Evolutionary conservation across 2,113 vertebrate species (phyloP).

Genomic region (Odontophorus gujanensis): DNA sequence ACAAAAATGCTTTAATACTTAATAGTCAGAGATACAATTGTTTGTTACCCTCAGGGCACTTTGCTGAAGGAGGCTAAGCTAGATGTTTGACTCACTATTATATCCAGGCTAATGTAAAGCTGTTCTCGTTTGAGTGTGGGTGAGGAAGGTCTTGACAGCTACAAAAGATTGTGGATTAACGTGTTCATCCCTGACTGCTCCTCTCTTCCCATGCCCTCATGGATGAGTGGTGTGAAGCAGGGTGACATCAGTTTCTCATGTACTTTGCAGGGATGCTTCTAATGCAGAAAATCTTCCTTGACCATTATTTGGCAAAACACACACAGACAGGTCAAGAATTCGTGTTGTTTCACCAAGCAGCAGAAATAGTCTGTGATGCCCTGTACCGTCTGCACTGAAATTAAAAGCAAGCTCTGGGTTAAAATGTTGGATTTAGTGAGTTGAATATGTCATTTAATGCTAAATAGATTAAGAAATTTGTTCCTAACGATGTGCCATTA

Average conservation of each 20-base stretch:
- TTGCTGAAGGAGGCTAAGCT: neutral
- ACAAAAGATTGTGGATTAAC: neutral
- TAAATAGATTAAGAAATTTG: neutral
- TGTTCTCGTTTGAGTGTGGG: neutral
- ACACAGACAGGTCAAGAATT: fast-evolving
- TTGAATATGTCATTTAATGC: neutral
- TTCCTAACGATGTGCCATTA: conserved; percentile 6
- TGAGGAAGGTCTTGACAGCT: neutral
- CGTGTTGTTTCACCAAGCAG: neutral
- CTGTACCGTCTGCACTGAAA: neutral
- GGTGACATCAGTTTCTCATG: neutral
- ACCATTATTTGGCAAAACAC: neutral
- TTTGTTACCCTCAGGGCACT: neutral
- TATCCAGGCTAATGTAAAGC: neutral
- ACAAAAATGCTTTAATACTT: neutral
- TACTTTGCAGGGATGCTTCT: neutral
- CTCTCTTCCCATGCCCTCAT: fast-evolving
- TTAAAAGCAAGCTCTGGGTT: neutral
- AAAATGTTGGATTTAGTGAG: neutral
- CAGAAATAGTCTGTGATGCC: neutral
- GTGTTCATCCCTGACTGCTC: neutral
- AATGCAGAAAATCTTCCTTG: neutral
- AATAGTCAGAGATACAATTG: fast-evolving
- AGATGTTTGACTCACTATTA: neutral
- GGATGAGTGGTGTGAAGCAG: neutral